Percentiles rank a stretch among this genome's conserved stretches.
These are phyloP conservation scores for Callipepla californica DNA, from an alignment of 2,113 vertebrate genomes.

Conservation along the genomic window DNA sequence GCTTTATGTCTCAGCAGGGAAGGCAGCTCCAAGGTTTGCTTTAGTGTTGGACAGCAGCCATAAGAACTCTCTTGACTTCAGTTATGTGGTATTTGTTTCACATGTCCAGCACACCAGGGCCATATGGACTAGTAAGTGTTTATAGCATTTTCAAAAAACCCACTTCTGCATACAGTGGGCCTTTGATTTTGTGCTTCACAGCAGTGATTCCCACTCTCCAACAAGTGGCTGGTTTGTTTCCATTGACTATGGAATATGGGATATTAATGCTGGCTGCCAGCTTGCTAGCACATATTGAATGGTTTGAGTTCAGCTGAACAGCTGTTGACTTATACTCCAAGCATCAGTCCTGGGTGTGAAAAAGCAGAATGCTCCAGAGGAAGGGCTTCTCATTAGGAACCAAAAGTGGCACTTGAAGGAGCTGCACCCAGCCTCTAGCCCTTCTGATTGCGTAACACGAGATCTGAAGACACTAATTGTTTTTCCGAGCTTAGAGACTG, in stretches of 20 bases:
- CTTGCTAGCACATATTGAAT: neutral
- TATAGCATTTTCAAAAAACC: neutral
- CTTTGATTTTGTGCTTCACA: neutral
- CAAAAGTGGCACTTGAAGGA: neutral
- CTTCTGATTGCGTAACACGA: fast-evolving
- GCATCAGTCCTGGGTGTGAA: neutral
- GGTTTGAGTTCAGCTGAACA: neutral
- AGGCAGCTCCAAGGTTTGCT: neutral
- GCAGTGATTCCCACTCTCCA: neutral
- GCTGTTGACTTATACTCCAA: neutral
- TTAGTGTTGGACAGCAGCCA: neutral
- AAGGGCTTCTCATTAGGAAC: neutral
- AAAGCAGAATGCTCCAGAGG: neutral
- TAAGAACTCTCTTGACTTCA: conserved; percentile 17
- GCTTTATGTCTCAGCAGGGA: neutral
- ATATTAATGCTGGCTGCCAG: neutral
- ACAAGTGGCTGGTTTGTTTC: neutral
- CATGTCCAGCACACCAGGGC: neutral
- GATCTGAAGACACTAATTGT: neutral
- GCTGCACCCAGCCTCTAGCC: neutral
- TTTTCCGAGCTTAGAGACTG: neutral
- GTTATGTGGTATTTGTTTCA: neutral
- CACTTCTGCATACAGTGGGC: neutral
- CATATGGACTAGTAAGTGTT: neutral
- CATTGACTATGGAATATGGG: neutral